Evolutionary conservation across 2,797 vertebrate genomes (phyloP).

Genomic region (Podargus strigoides): DNA sequence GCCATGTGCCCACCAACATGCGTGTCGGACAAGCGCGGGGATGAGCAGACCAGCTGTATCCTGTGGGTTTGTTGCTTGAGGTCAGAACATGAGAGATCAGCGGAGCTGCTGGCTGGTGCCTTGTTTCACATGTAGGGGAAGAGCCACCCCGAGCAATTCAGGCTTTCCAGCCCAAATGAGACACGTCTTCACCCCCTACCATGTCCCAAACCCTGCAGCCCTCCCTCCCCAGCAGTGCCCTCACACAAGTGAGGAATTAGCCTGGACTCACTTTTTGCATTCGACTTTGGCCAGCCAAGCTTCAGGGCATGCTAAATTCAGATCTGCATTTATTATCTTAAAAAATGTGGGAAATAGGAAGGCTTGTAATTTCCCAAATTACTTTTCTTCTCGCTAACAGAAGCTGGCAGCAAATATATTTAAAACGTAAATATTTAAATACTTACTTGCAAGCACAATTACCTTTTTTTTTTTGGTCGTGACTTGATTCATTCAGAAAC

Average conservation of each 20-base stretch:
- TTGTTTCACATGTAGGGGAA: neutral
- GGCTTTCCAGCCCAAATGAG: neutral
- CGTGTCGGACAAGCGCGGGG: neutral
- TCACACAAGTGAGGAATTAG: neutral
- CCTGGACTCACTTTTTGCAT: neutral
- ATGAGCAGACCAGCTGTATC: neutral
- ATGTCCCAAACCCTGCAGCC: neutral
- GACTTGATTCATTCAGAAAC: conserved; percentile 27
- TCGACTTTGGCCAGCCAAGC: neutral
- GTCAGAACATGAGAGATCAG: neutral
- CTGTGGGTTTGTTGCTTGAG: neutral
- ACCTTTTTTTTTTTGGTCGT: neutral
- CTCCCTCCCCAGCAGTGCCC: neutral
- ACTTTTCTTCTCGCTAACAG: conserved; percentile 51
- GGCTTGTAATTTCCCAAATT: conserved; percentile 33
- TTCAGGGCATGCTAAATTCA: conserved; percentile 25
- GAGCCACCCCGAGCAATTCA: accelerated
- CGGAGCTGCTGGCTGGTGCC: neutral
- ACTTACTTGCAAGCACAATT: conserved; percentile 44
- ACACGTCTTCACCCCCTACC: neutral
- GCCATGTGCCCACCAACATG: neutral
- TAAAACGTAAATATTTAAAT: conserved; percentile 67
- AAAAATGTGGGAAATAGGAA: conserved; percentile 27
- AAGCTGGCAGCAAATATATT: conserved; percentile 69
- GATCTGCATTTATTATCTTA: conserved; percentile 17